Base-by-base conservation (phyloP, 2,113 vertebrate species). In the Clarias gariepinus region DNA sequence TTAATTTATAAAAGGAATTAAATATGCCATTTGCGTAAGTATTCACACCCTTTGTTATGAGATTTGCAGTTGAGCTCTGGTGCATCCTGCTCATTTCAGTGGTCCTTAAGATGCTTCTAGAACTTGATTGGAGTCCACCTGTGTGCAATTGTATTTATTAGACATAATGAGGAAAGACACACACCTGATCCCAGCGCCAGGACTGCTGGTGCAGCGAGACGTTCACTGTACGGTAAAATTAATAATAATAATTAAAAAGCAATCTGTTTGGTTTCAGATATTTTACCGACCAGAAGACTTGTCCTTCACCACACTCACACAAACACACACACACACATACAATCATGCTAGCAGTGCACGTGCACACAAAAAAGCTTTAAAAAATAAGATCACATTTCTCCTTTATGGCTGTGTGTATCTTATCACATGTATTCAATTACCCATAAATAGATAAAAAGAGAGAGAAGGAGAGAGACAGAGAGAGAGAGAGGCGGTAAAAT, bases 341-440 rank as follows among this genome's bases (percentile, higher is more conserved):
- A 18, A 15, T 30, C 36, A 74, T 47, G 25, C 21, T 28, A 85
- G 63, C 58, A 77, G 12, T 16, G 25, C 69, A 60, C 33, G 6
- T 41, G 30, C 16, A 58, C 66, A 79, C 53, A 33, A 79, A 55
- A 33, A 60, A 41, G 5, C 25, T 23, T 60, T 41, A 28, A 36
- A 63, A 58, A 79, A 60, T 80, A 47, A 86, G 85, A 25, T 81
- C 77, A 47, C 52, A 21, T 81, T 81, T 60, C 85, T 81, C 53
- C 53, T 81, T 47, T 81, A 69, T 81, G 64, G 71, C 60, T 47
- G 77, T 66, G 77, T 55, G 53, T 60, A 12, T 86, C 85, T 86
- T 81, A 81, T 86, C 78, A 3, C 30, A 30, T 71, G 85, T 86
- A 86, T 86, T 80, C 76, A 80, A 68, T 86, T 86, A 86, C 85